Evolutionary conservation across 1,140 invertebrate genomes (phyloP).

Genomic region (Rhagoletis pomonella): DNA sequence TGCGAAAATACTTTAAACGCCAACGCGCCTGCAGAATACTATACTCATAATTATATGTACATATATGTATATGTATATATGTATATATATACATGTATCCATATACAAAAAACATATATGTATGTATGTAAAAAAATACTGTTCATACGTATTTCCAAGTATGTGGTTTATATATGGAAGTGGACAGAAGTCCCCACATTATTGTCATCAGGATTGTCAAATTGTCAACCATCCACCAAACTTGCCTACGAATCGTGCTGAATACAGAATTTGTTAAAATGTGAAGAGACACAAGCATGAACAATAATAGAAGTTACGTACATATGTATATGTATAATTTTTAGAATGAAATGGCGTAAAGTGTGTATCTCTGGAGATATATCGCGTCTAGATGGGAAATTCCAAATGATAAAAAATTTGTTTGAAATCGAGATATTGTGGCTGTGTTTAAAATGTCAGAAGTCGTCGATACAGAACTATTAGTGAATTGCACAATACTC

Average conservation of each 20-base stretch:
- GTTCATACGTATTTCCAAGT: too few species aligned
- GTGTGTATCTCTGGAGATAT: background rate
- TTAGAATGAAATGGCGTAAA: background rate
- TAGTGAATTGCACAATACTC: constrained; percentile 72
- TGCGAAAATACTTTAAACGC: background rate
- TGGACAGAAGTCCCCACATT: too few species aligned
- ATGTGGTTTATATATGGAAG: background rate
- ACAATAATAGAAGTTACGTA: background rate
- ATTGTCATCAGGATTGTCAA: background rate
- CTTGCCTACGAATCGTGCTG: too few species aligned
- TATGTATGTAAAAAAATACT: background rate
- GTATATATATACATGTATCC: background rate
- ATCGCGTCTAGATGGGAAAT: background rate
- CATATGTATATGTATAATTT: too few species aligned
- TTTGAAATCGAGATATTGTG: background rate
- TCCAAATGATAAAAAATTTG: background rate
- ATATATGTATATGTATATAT: background rate
- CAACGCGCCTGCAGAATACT: background rate
- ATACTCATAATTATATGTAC: background rate
- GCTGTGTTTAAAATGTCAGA: constrained; percentile 67
- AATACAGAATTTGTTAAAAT: background rate
- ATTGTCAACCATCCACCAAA: too few species aligned
- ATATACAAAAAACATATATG: background rate
- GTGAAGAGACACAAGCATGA: background rate
- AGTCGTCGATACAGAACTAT: constrained; percentile 70